A percentile compares a stretch with the other conserved stretches of the same genome.
Evolutionary conservation across 2,888 invertebrate genomes (phyloP).

Genomic region (Eubasilissa splendida): DNA sequence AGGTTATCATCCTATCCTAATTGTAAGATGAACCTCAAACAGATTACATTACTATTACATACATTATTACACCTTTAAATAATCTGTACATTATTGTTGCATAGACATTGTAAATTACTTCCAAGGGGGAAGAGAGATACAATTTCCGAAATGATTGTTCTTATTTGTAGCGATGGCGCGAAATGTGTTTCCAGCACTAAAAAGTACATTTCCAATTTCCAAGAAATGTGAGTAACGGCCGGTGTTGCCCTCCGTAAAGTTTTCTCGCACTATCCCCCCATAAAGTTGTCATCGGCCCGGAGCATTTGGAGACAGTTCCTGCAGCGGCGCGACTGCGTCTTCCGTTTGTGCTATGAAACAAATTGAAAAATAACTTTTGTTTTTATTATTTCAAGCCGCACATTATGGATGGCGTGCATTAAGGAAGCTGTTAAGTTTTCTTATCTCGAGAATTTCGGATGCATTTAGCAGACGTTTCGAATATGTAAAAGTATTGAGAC

Average conservation of each 20-base stretch:
- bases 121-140: too few relatives aligned
- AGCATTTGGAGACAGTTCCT: conserved; percentile 13
- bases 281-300: conserved; percentile 46
- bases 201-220: not conserved
- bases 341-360: conserved; percentile 6
- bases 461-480: too few relatives aligned
- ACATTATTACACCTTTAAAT: too few relatives aligned
- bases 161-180: too few relatives aligned
- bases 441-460: conserved; percentile 8
- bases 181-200: too few relatives aligned
- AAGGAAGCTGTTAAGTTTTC: conserved; percentile 29
- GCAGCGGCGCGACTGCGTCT: not conserved
- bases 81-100: too few relatives aligned
- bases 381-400: conserved; percentile 18
- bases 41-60: too few relatives aligned
- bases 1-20: too few relatives aligned
- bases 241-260: conserved; percentile 12
- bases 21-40: too few relatives aligned
- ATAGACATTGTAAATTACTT: too few relatives aligned
- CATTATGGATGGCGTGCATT: conserved; percentile 8
- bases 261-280: conserved; percentile 33
- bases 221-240: conserved; percentile 9
- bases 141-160: too few relatives aligned
- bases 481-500: too few relatives aligned
- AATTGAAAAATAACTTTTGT: conserved; percentile 9